Evolutionary conservation across 2,888 invertebrate species (phyloP), one percentile per base, ranked within the genome.

Genomic region (Folsomia candida): DNA sequence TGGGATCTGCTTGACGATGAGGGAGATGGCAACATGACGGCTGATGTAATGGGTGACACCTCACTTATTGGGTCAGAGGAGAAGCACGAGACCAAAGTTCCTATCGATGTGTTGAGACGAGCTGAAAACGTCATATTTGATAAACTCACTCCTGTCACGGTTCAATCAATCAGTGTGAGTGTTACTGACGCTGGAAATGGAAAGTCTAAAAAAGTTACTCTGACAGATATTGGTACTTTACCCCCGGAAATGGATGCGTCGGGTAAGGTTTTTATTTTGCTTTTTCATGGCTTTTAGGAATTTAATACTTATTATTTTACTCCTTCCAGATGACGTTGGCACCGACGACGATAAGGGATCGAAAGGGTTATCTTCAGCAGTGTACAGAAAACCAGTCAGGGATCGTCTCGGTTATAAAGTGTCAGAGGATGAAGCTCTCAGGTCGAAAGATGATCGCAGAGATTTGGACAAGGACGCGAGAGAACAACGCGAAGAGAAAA

Each of bases 81-180:
- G 9, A 47, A 47, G 14, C 47, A 80, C 76, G 63, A 81, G 57
- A 91, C 91, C 84, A 89, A 90, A 54, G 85, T 89, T 0, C 93
- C 94, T 1, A 91, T 90, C 24, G 94, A 94, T 83, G 93, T 95
- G 2, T 85, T 95, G 64, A 94, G 94, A 82, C 87, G 93, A 77
- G 94, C 95, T 1, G 94, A 95, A 84, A 94, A 94, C 82, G 94
- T 92, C 0, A 91, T 95, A 79, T 92, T 94, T 82, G 91, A 94
- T 57, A 93, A 94, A 83, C 92, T 92, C 0, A 91, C 92, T 6
- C 28, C 62, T 9, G 62, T 62, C 25, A 28, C 28, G 20, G 37
- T 37, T 11, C 28, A 29, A n/a, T 29, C 29, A 11, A 37, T 62
- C 3, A 62, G 27, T 27, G 62, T 62, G 14, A 62, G 29, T 11